These are phyloP conservation scores for Trichogramma dendrolimi DNA, from an alignment of 2,888 invertebrate genomes.

Conservation along the genomic window DNA sequence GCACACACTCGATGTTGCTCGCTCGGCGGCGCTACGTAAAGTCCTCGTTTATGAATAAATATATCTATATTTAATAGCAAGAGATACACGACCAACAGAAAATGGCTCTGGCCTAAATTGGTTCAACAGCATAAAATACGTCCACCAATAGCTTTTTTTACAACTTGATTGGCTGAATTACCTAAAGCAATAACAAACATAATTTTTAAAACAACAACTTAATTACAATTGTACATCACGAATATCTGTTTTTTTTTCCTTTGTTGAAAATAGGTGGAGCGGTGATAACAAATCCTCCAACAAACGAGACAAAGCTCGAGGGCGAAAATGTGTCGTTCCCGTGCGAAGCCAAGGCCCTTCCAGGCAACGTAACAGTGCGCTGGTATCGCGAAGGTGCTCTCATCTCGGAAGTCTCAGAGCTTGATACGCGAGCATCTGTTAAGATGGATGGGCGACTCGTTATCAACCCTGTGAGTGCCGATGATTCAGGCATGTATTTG, in stretches of 20 bases:
- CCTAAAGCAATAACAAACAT: too few relatives aligned
- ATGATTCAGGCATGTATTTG: constrained; percentile 91
- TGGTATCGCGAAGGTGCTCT: constrained; percentile 91
- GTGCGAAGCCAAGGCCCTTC: constrained; percentile 91
- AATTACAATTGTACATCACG: too few relatives aligned
- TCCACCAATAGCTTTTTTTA: too few relatives aligned
- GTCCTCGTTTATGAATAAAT: too few relatives aligned
- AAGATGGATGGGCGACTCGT: constrained; percentile 84
- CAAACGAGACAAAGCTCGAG: constrained; percentile 90
- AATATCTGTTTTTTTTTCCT: neutral
- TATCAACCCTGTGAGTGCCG: constrained; percentile 88
- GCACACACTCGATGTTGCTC: too few relatives aligned
- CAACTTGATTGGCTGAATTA: too few relatives aligned
- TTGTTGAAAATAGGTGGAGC: constrained; percentile 70
- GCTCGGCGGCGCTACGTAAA: too few relatives aligned
- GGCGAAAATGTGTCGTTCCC: constrained; percentile 92
- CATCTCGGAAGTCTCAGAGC: constrained; percentile 77
- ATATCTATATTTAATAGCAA: too few relatives aligned
- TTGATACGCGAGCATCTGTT: constrained; percentile 82
- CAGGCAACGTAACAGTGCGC: constrained; percentile 90
- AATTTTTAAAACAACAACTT: too few relatives aligned
- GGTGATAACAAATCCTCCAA: constrained; percentile 91
- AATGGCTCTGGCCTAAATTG: too few relatives aligned
- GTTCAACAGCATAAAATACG: too few relatives aligned
- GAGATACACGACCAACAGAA: too few relatives aligned